Evolutionary conservation across 2,888 invertebrate species (phyloP).

Genomic region (Stenurella melanura): DNA sequence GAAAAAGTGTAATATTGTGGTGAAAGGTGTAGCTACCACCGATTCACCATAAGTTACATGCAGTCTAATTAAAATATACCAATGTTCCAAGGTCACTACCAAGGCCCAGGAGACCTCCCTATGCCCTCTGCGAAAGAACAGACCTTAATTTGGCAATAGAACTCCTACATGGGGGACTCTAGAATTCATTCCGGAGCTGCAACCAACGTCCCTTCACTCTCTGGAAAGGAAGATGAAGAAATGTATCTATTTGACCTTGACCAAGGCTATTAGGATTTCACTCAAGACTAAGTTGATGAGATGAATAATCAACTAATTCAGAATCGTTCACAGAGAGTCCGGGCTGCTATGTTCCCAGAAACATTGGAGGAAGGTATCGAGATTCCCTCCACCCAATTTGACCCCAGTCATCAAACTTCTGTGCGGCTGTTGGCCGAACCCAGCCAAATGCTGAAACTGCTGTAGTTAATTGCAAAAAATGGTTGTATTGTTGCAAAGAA

Average conservation of each 20-base stretch:
- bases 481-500: constrained; percentile 96
- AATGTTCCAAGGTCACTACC: constrained; percentile 82
- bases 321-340: constrained; percentile 96
- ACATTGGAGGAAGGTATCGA: constrained; percentile 97
- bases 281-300: constrained; percentile 96
- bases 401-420: constrained; percentile 95
- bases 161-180: constrained; percentile 93
- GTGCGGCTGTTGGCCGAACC: constrained; percentile 97
- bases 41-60: too few relatives aligned
- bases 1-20: too few relatives aligned
- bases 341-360: constrained; percentile 99
- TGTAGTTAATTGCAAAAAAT: constrained; percentile 99
- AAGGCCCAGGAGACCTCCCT: constrained; percentile 85
- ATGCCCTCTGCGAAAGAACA: constrained; percentile 91
- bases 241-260: constrained; percentile 94
- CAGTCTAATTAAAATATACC: too few relatives aligned
- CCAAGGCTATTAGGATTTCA: constrained; percentile 92
- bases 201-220: constrained; percentile 94
- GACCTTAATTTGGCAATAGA: constrained; percentile 97
- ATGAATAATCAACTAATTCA: constrained; percentile 98
- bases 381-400: constrained; percentile 97
- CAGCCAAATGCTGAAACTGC: constrained; percentile 98
- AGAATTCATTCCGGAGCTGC: constrained; percentile 97
- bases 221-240: constrained; percentile 95
- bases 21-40: too few relatives aligned